Percentiles rank a stretch among this genome's conserved stretches.
phyloP scores from a whole-genome alignment of 2,113 vertebrate genomes.

The Machaerirhynchus nigripectus region DNA sequence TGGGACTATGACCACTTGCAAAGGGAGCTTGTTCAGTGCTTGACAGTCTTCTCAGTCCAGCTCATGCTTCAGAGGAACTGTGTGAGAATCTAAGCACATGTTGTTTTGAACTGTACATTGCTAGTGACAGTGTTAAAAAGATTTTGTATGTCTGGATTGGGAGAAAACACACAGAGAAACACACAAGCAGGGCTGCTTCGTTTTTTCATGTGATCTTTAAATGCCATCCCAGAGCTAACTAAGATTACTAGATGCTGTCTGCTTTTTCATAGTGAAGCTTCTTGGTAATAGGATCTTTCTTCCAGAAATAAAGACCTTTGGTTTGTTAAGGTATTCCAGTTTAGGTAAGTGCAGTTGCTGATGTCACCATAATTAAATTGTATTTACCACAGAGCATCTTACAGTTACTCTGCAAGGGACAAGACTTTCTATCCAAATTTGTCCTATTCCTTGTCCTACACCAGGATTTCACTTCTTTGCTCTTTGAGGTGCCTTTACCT shows the following conservation, averaged over 20 bases:
- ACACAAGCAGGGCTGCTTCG: not conserved
- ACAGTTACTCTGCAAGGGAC: not conserved
- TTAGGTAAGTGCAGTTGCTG: not conserved
- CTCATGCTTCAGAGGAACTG: not conserved
- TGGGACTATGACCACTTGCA: not conserved
- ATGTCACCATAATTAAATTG: not conserved
- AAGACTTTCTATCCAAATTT: not conserved
- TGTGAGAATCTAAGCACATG: not conserved
- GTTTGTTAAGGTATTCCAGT: not conserved
- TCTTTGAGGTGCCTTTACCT: slow-evolving; percentile 84
- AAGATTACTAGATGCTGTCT: not conserved
- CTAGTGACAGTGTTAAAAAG: not conserved
- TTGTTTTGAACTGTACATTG: not conserved
- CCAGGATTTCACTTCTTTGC: slow-evolving; percentile 72
- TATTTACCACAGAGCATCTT: not conserved
- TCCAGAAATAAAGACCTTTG: not conserved
- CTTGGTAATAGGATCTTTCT: not conserved
- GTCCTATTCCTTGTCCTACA: not conserved
- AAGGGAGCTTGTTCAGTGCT: not conserved
- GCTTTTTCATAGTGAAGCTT: not conserved
- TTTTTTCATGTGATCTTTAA: not conserved
- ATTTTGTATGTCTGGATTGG: not conserved
- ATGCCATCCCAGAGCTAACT: not conserved
- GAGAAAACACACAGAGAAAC: not conserved
- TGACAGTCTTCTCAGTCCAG: not conserved